Percentiles rank a stretch among this genome's conserved stretches.
These are phyloP conservation scores for Nesidiocoris tenuis DNA, from an alignment of 2,888 invertebrate genomes.

Conservation along the genomic window DNA sequence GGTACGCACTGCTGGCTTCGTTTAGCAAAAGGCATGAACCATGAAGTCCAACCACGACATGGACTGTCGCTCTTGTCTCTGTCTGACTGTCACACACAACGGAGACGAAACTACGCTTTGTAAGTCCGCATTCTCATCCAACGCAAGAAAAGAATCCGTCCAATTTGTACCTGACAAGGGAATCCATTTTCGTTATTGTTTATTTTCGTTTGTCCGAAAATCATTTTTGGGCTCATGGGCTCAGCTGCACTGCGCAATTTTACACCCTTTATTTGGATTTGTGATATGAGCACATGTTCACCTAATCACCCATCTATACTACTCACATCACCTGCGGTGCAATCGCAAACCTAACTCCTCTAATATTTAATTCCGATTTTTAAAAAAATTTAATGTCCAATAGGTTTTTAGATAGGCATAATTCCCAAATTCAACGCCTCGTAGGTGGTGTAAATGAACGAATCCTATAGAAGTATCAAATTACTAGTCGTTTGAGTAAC, in stretches of 20 bases:
- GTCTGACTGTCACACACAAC: not conserved
- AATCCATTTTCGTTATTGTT: not conserved
- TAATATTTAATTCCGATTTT: too few relatives aligned
- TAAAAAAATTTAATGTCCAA: too few relatives aligned
- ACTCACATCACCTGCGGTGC: too few relatives aligned
- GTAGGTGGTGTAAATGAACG: too few relatives aligned
- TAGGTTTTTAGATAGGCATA: too few relatives aligned
- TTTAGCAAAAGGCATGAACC: not conserved
- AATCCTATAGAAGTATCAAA: too few relatives aligned
- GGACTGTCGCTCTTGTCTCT: too few relatives aligned
- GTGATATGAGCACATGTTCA: not conserved
- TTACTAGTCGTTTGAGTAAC: too few relatives aligned
- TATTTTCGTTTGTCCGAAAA: not conserved
- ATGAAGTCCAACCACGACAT: not conserved
- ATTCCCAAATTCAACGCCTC: too few relatives aligned
- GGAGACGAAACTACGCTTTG: not conserved
- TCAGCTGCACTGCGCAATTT: not conserved
- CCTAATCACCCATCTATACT: too few relatives aligned
- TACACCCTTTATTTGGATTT: not conserved
- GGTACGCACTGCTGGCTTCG: conserved; percentile 2
- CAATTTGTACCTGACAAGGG: not conserved
- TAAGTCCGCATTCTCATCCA: not conserved
- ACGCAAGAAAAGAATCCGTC: not conserved
- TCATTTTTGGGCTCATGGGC: not conserved
- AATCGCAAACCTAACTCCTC: too few relatives aligned